phyloP scores from a whole-genome alignment of 2,797 vertebrate genomes.

The Pristis pectinata region DNA sequence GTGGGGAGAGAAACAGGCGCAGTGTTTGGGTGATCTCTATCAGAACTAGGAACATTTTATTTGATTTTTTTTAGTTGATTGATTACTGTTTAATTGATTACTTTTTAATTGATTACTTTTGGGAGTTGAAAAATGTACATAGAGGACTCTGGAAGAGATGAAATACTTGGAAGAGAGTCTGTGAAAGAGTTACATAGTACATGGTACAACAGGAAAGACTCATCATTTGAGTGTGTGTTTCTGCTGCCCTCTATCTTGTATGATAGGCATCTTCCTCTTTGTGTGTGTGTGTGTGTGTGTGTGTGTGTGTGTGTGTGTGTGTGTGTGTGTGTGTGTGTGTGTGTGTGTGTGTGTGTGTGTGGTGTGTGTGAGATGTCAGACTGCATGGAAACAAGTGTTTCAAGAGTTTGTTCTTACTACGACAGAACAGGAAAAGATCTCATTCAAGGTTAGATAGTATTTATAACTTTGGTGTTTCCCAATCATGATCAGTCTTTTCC shows the following conservation, averaged over 20 bases:
- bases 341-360: neutral
- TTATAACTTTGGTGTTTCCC: constrained; percentile 32
- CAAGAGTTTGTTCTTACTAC: neutral
- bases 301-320: neutral
- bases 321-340: neutral
- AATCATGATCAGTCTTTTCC: constrained; percentile 14
- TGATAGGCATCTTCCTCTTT: neutral
- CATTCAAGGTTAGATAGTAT: constrained; percentile 18
- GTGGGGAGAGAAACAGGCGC: too few species aligned
- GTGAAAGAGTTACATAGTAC: neutral
- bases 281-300: neutral
- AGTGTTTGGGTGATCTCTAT: neutral
- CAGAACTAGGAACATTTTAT: too few species aligned
- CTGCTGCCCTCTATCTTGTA: neutral
- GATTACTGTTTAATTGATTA: too few species aligned
- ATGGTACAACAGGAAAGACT: neutral
- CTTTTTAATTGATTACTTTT: neutral
- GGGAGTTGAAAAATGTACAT: neutral
- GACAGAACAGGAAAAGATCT: constrained; percentile 16
- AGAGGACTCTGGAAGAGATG: neutral
- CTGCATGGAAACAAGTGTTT: neutral
- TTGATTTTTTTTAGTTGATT: too few species aligned
- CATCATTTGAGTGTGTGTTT: too few species aligned
- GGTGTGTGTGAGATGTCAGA: too few species aligned
- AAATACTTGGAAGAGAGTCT: neutral